These are phyloP conservation scores for Sorex araneus DNA, from an alignment of 2,113 vertebrate genomes.

Conservation along the genomic window DNA sequence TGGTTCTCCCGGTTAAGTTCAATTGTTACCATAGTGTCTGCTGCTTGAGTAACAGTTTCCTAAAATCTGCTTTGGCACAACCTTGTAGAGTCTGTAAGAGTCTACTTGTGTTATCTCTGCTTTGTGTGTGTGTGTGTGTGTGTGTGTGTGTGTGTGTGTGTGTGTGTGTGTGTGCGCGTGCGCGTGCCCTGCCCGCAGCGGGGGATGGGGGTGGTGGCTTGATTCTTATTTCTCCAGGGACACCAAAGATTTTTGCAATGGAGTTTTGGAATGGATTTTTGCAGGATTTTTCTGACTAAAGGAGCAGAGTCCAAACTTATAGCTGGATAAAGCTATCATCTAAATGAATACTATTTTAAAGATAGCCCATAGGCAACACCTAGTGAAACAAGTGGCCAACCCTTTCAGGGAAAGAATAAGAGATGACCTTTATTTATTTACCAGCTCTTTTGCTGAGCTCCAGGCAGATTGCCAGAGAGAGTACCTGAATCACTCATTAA, in stretches of 20 bases:
- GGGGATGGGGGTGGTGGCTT: too few species aligned
- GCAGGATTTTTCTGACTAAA: constrained; percentile 61
- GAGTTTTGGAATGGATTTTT: constrained; percentile 45
- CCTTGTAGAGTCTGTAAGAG: constrained; percentile 79
- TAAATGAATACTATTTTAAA: neutral
- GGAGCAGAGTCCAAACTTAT: constrained; percentile 66
- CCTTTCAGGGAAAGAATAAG: neutral
- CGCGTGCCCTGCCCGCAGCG: too few species aligned
- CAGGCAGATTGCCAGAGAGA: neutral
- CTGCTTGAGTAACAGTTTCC: constrained; percentile 67
- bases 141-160: too few species aligned
- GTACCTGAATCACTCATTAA: neutral
- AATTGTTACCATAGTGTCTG: constrained; percentile 68
- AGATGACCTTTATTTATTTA: neutral
- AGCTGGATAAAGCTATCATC: neutral
- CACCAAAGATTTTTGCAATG: constrained; percentile 59
- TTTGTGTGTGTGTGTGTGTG: constrained; percentile 56
- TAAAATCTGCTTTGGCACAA: constrained; percentile 77
- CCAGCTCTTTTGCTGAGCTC: neutral
- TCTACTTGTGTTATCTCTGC: constrained; percentile 67
- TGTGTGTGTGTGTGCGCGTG: too few species aligned
- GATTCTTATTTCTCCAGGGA: constrained; percentile 76
- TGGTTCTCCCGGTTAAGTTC: constrained; percentile 80
- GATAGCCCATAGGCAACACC: neutral
- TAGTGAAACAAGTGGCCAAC: neutral